Percentiles rank a stretch among this genome's conserved stretches.
These are phyloP conservation scores for Apostichopus californicus DNA, from an alignment of 35 echinoderm and acorn worm genomes.

Conservation along the genomic window DNA sequence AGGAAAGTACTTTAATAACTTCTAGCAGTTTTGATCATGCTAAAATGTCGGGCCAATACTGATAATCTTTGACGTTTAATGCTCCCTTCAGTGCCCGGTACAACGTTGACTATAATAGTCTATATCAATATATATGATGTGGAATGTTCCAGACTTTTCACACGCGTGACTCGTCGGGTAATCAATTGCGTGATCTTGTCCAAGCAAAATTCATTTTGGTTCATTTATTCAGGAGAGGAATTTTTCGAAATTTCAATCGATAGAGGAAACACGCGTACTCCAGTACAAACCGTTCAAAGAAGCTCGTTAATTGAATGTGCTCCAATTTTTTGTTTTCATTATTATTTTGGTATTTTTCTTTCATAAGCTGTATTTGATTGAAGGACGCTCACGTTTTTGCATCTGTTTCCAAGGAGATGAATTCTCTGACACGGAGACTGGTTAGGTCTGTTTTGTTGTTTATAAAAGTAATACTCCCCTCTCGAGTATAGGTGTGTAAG, in stretches of 20 bases:
- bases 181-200: neutral
- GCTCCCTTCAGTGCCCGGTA: too few relatives aligned
- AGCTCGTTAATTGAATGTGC: neutral
- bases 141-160: too few relatives aligned
- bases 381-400: neutral
- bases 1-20: too few relatives aligned
- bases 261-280: neutral
- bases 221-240: conserved; percentile 1
- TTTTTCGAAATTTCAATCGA: neutral
- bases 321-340: neutral
- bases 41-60: too few relatives aligned
- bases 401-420: neutral
- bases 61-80: too few relatives aligned
- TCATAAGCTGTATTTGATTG: neutral
- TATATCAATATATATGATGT: too few relatives aligned
- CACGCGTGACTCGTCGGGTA: neutral
- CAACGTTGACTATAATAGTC: too few relatives aligned
- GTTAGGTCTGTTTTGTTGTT: too few relatives aligned
- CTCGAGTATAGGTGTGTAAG: too few relatives aligned
- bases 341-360: neutral
- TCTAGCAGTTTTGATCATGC: too few relatives aligned
- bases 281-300: neutral
- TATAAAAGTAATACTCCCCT: too few relatives aligned
- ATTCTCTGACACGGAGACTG: neutral
- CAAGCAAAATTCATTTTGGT: neutral